These are phyloP conservation scores for Nasonia oneida DNA, from an alignment of 2,888 invertebrate species.

Conservation along the genomic window DNA sequence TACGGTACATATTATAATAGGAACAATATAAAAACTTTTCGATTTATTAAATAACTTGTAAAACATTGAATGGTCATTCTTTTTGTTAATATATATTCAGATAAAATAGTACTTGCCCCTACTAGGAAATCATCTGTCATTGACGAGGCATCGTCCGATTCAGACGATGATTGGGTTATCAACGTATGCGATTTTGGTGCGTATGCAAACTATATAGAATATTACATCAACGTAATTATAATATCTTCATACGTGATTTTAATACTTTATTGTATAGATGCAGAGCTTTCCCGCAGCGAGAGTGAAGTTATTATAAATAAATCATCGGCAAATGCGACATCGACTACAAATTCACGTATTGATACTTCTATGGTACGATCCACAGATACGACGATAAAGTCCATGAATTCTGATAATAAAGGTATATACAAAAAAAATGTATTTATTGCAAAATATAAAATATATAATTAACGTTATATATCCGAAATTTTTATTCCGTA, in stretches of 20 bases:
- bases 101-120: not conserved
- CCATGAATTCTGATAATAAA: not conserved
- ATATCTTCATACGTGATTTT: not conserved
- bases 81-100: too few species aligned
- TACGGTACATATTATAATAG: not conserved
- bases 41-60: too few species aligned
- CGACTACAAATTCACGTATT: too few species aligned
- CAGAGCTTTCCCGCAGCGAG: not conserved
- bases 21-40: too few species aligned
- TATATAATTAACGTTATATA: not conserved
- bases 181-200: not conserved
- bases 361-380: too few species aligned
- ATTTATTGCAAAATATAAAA: too few species aligned
- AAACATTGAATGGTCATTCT: too few species aligned
- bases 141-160: not conserved
- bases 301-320: not conserved
- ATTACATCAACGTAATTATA: too few species aligned
- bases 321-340: too few species aligned
- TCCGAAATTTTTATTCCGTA: not conserved
- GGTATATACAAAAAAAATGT: not conserved
- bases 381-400: not conserved
- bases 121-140: not conserved
- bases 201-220: too few species aligned
- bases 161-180: not conserved
- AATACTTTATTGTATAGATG: not conserved